A percentile compares a stretch with the other conserved stretches of the same genome.
Evolutionary conservation across 1,140 invertebrate species (phyloP).

Genomic region (Amphibalanus amphitrite): DNA sequence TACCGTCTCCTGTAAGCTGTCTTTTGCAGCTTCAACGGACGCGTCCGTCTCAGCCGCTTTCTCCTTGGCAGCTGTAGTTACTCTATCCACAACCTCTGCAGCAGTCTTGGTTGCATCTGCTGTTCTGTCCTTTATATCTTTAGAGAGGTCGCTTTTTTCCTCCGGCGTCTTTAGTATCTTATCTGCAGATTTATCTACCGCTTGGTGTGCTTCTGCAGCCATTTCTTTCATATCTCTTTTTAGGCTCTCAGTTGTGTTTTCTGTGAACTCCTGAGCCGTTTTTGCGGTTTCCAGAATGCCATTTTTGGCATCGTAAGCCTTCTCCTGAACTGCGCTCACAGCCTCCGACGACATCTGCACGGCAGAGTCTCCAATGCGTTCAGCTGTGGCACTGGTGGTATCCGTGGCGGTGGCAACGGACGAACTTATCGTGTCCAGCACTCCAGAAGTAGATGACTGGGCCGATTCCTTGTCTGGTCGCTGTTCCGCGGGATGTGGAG

Average conservation of each 20-base stretch:
- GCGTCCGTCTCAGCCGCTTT: background rate
- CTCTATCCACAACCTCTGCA: background rate
- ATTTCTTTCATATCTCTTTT: background rate
- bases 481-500: no score
- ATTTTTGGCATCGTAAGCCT: no score
- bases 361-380: background rate
- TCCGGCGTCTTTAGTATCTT: slow-evolving; percentile 5
- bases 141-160: background rate
- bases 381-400: background rate
- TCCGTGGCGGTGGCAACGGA: background rate
- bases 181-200: no score
- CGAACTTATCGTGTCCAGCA: no score
- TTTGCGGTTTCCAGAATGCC: background rate
- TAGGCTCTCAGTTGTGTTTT: background rate
- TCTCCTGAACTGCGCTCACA: no score
- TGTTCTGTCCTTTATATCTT: background rate
- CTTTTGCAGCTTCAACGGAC: no score
- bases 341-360: background rate
- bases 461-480: no score
- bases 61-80: background rate
- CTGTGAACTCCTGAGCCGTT: background rate
- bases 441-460: no score
- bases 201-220: background rate
- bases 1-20: background rate
- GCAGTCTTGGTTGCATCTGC: background rate